These are phyloP conservation scores for Cheilosia urbana DNA, from an alignment of 2,888 invertebrate genomes.

Conservation along the genomic window DNA sequence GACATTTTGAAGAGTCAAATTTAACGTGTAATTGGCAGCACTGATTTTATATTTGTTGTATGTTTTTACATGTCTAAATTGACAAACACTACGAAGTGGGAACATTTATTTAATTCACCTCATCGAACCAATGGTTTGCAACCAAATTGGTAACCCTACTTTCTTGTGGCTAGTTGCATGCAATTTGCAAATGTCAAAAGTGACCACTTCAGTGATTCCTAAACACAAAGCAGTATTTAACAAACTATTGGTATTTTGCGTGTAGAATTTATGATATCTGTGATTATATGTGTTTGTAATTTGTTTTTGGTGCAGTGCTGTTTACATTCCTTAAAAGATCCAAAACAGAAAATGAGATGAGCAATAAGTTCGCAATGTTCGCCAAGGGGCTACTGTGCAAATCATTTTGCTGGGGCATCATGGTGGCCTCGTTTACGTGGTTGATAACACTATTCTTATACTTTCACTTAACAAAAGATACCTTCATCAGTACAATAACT, in stretches of 20 bases:
- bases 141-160: not conserved
- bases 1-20: too few species aligned
- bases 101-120: not conserved
- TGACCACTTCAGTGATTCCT: constrained; percentile 12
- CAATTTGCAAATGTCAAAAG: constrained; percentile 23
- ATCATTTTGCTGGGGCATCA: constrained; percentile 89
- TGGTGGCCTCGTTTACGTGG: constrained; percentile 91
- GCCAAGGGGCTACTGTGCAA: constrained; percentile 63
- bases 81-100: not conserved
- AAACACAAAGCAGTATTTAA: constrained; percentile 10
- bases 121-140: not conserved
- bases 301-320: constrained; percentile 19
- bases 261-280: not conserved
- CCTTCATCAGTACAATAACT: constrained; percentile 27
- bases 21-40: too few species aligned
- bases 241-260: constrained; percentile 9
- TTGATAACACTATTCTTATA: constrained; percentile 89
- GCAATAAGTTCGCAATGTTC: constrained; percentile 49
- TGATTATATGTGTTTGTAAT: constrained; percentile 38
- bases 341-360: constrained; percentile 53
- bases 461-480: constrained; percentile 78
- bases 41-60: too few species aligned
- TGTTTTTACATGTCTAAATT: too few species aligned
- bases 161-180: not conserved
- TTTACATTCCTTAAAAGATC: constrained; percentile 31